Base-by-base conservation (phyloP, 2,888 invertebrate genomes). In the Agapostemon virescens region DNA sequence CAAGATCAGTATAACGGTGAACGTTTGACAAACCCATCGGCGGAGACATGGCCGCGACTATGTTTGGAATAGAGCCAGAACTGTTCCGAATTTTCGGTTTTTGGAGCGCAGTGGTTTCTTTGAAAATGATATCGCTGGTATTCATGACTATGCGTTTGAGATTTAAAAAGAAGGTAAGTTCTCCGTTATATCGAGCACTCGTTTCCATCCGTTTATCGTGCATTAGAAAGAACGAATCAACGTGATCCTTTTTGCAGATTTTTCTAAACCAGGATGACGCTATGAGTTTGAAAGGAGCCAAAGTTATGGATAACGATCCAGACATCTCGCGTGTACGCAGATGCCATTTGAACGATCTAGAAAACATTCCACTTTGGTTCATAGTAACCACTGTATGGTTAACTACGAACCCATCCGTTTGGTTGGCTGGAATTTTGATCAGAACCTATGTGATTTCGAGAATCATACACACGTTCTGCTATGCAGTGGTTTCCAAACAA, bases 301-400 rank as follows among this genome's bases (percentile, higher is more conserved):
- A 86, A 69, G 77, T 90, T 1, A 4, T 30, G 1, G 83, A 69
- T 13, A 87, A 91, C 55, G 93, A 94, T 85, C 91, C 92, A 9
- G 94, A 94, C 82, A 92, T 94, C 0, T 94, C 94, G 86, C 90
- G 94, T 81, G 92, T 93, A 1, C 91, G 94, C 88, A 94, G 95
- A 82, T 93, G 94, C 15, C 95, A 95, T 87, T 90, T 92, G 79
- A 95, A 95, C 85, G 95, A 95, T 87, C 86, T 95, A 67, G 95
- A 95, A 88, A 95, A 95, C 88, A 93, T 95, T 72, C 84, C 91
- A 23, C 92, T 94, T 0, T 93, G 94, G 86, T 94, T 94, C 85
- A 90, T 94, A 38, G 86, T 94, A 38, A 94, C 94, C 0, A 90
- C 93, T 7, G 83, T 94, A 20, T 95, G 94, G 92, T 89, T 94